Evolutionary conservation across 2,888 invertebrate genomes (phyloP), one percentile per base, ranked within the genome.

Genomic region (Xylota sylvarum): DNA sequence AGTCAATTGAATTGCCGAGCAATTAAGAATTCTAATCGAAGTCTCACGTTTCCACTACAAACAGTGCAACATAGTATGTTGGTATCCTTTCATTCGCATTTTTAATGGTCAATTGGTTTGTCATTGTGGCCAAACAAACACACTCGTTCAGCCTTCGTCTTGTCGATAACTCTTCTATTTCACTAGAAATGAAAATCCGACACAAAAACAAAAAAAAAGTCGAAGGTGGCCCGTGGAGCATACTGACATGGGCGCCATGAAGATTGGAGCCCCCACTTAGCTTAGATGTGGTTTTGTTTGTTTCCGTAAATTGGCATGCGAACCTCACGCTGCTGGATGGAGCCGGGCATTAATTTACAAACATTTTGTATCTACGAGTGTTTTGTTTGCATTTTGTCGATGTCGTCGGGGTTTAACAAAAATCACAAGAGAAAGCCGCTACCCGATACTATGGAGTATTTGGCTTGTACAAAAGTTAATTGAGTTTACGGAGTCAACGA

Each of bases 231-330:
- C 77, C 37, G 43, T 32, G 46, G 70, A 32, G 46, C n/a, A 19
- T 32, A 23, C 9, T 70, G 78, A 78, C 70, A 70, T 78, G 78
- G 70, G 78, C 78, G 78, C 78, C 78, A 78, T 37, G 60, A 69
- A 40, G 40, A 60, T 17, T n/a, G 56, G 40, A 56, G 46, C 7
- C 27, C 14, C 10, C 9, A 46, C 55, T 52, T 37, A 12, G 32
- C 64, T 4, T 2, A 6, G 4, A n/a, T 46, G 46, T 46, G 46
- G 32, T 48, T 23, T 65, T 56, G 56, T 69, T 60, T 60, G 52
- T 50, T 77, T 77, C 69, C 69, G 60, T 60, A 46, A 76, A 77
- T 58, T 50, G 74, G 67, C 77, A 60, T 60, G 60, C 35, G 60
- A 32, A 27, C 46, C 7, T n/a, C n/a, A n/a, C n/a, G n/a, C n/a